Evolutionary conservation across 2,888 invertebrate species (phyloP).

Genomic region (Chorisops tibialis): DNA sequence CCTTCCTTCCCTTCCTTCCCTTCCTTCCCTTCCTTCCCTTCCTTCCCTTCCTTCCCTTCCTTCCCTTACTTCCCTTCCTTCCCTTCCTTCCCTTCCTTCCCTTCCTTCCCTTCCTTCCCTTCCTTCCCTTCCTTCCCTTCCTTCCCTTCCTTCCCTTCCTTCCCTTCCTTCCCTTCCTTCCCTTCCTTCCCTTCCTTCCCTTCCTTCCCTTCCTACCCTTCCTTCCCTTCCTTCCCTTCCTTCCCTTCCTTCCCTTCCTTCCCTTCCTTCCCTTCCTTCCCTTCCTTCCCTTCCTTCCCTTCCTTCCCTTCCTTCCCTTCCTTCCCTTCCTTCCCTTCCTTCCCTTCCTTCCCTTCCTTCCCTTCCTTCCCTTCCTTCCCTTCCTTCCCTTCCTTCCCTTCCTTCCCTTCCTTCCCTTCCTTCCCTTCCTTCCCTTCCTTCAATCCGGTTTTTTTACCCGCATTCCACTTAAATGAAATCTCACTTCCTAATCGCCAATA

Average conservation of each 20-base stretch:
- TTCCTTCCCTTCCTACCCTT: neutral
- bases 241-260: neutral
- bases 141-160: neutral
- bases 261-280: neutral
- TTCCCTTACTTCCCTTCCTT: neutral
- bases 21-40: neutral
- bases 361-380: neutral
- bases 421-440: neutral
- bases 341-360: neutral
- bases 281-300: neutral
- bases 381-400: neutral
- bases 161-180: neutral
- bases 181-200: neutral
- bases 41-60: neutral
- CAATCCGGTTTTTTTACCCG: too few relatives aligned
- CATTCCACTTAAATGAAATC: too few relatives aligned
- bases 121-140: slow-evolving; percentile 1
- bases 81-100: neutral
- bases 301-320: neutral
- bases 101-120: neutral
- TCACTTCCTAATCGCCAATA: too few relatives aligned
- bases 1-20: neutral
- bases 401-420: neutral
- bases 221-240: neutral
- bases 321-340: neutral